phyloP scores from a whole-genome alignment of 92 coral and sea anemone species.

The Epizoanthus ramosus region DNA sequence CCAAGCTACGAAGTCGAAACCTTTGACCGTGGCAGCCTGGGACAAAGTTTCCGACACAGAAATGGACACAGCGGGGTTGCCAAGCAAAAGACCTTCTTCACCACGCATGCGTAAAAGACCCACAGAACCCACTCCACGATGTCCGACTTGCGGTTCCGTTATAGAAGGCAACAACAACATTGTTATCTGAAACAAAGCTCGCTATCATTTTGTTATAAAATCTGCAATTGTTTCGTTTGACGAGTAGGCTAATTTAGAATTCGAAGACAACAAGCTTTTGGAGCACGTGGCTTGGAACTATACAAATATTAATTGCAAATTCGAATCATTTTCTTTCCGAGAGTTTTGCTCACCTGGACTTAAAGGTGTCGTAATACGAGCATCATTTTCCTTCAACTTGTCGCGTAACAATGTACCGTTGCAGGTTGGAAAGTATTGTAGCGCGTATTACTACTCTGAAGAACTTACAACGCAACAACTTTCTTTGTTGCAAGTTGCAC shows the following conservation, averaged over 20 bases:
- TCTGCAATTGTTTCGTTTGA: too few relatives aligned
- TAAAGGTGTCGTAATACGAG: too few relatives aligned
- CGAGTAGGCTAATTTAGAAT: neutral
- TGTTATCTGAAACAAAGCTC: neutral
- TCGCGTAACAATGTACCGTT: too few relatives aligned
- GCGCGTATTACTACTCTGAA: too few relatives aligned
- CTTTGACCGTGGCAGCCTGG: constrained; percentile 58
- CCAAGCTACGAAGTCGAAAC: constrained; percentile 30
- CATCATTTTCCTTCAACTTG: too few relatives aligned
- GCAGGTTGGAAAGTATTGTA: too few relatives aligned
- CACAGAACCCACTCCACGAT: constrained; percentile 52
- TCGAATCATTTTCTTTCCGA: too few relatives aligned
- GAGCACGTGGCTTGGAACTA: neutral
- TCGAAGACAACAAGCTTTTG: neutral
- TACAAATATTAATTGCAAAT: too few relatives aligned
- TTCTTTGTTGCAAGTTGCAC: too few relatives aligned
- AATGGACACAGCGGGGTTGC: constrained; percentile 18
- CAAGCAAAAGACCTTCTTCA: constrained; percentile 56
- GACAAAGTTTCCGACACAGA: constrained; percentile 43
- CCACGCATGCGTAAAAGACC: constrained; percentile 69
- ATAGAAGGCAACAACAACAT: constrained; percentile 58
- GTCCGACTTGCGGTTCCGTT: constrained; percentile 85
- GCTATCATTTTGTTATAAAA: too few relatives aligned
- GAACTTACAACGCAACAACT: too few relatives aligned
- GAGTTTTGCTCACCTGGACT: too few relatives aligned